Base-by-base conservation (phyloP, 2,888 invertebrate genomes). In the Papilio demoleus region DNA sequence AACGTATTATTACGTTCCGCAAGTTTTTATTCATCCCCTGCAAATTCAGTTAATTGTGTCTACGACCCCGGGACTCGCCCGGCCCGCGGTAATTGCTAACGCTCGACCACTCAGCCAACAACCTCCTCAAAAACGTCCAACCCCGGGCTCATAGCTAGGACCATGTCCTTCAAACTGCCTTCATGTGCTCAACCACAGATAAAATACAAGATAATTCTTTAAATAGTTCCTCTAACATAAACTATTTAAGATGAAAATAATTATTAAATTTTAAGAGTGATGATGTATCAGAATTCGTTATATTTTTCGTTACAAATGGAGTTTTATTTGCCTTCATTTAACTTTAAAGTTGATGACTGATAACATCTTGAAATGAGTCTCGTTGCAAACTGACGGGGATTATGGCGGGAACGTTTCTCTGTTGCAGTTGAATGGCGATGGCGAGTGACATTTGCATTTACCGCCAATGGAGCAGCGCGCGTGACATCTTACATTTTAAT, bases 41-140 rank as follows among this genome's bases (percentile, higher is more conserved):
- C 86, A 85, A 90, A 90, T 91, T 90, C 83, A 85, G 77, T 86
- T 90, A 90, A 92, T 90, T 88, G 84, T 84, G 86, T 87, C 88
- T 87, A 82, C 83, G 84, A 84, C 83, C 82, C 83, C 82, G 78
- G 76, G 81, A 78, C 83, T 77, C 80, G 83, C 80, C 73, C 71
- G 79, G 72, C 83, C 72, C 84, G 84, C 82, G 74, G 82, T 87
- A 88, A 89, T 90, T 87, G 81, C 76, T 70, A 70, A 73, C 72
- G 74, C 75, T 76, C 78, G 77, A 70, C 77, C 76, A 17, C 80
- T 78, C 40, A 42, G 47, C 59, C 45, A n/a, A 45, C 27, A 50
- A 24, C 62, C 45, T 56, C 34, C 36, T 58, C 36, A 45, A 47
- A 66, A 38, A 47, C 27, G 1, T 50, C n/a, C 36, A 4, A 19